Evolutionary conservation across 2,888 invertebrate genomes (phyloP).

Genomic region (Perdita meconis): DNA sequence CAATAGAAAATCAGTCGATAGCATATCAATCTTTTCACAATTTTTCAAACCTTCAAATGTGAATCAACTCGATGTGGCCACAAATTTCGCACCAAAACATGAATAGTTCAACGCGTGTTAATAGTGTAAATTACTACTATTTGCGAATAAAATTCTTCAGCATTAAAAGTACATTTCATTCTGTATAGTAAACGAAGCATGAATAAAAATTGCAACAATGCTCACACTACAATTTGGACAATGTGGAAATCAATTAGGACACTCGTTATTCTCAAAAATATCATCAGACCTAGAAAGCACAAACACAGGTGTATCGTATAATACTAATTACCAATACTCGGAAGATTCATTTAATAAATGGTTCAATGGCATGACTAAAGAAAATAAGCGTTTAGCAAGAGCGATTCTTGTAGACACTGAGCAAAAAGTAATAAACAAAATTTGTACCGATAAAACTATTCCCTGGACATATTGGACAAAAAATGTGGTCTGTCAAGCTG

Average conservation of each 20-base stretch:
- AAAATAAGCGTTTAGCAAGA: constrained; percentile 81
- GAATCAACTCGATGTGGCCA: background rate
- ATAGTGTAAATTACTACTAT: background rate
- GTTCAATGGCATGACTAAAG: constrained; percentile 82
- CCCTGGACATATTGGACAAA: constrained; percentile 82
- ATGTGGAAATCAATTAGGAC: constrained; percentile 86
- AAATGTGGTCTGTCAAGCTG: constrained; percentile 83
- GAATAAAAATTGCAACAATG: constrained; percentile 68
- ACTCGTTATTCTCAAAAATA: constrained; percentile 83
- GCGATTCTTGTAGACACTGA: constrained; percentile 85
- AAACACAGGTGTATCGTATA: constrained; percentile 73
- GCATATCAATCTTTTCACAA: background rate
- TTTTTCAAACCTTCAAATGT: background rate
- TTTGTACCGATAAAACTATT: constrained; percentile 71
- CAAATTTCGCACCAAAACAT: background rate
- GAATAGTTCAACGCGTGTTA: background rate
- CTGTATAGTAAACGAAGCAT: background rate
- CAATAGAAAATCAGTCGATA: too few species aligned
- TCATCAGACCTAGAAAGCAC: constrained; percentile 81
- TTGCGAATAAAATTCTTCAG: background rate
- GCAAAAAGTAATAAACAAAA: constrained; percentile 83
- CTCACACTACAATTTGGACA: constrained; percentile 85
- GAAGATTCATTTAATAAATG: constrained; percentile 82
- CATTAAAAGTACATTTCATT: background rate
- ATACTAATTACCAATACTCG: constrained; percentile 78